Base-by-base conservation (phyloP, 1,140 invertebrate species). In the Calliopsis andreniformis region DNA sequence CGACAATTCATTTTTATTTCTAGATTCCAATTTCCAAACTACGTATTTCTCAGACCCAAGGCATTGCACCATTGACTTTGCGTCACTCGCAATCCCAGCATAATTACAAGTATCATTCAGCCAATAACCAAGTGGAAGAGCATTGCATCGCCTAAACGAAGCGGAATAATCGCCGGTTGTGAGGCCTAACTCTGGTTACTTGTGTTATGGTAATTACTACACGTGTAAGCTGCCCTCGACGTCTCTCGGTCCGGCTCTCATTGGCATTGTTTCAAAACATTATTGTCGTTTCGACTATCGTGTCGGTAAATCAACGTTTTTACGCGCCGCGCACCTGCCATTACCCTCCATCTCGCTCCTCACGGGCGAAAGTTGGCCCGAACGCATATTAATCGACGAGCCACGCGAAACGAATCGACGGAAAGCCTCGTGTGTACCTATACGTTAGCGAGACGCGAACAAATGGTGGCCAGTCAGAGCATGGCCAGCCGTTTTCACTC, bases 121-220 rank as follows among this genome's bases (percentile, higher is more conserved):
- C n/a, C 12, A 25, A 25, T 20, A 23, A n/a, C 32, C 55, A 32
- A 42, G 7, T 2, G 0, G 20, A 62, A 20, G 30, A 12, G n/a
- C 25, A 23, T 43, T 14, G 25, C 32, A 28, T 42, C 10, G 53
- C 28, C 67, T 32, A 80, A 55, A 59, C 68, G 51, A 35, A 35
- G 51, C 23, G 39, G 64, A 51, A 69, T 79, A 76, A 80, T 76
- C 56, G 66, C 7, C n/a, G 56, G 20, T 25, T 71, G 59, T 63
- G 51, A 68, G 61, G 20, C 58, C 59, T 53, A 63, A 66, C 53
- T 47, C 12, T 35, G 62, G 49, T 80, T 80, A 83, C 75, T 51
- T 70, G 79, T 88, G 81, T 87, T 82, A 84, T 80, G 81, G 67
- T 87, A 88, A 88, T 87, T 87, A 73, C 49, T 84, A 88, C 82